Evolutionary conservation across 2,888 invertebrate genomes (phyloP).

Genomic region (Helleia helle): DNA sequence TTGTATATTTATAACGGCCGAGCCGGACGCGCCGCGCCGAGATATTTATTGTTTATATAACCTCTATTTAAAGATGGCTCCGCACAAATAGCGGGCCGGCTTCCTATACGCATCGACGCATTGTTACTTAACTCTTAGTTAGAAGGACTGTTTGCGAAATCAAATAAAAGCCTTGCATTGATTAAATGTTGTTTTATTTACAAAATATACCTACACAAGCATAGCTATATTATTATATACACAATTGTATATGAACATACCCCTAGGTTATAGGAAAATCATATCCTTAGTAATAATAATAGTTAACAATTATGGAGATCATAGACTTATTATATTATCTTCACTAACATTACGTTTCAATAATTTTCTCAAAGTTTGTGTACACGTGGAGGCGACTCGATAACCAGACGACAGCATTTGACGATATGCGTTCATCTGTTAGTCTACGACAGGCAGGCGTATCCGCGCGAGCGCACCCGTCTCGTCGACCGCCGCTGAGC

Average conservation of each 20-base stretch:
- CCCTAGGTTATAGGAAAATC: too few relatives aligned
- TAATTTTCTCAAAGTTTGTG: too few relatives aligned
- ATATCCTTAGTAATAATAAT: too few relatives aligned
- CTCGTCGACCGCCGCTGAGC: conserved; percentile 21
- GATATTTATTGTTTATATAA: conserved; percentile 37
- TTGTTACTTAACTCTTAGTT: conserved; percentile 67
- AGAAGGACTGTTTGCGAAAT: conserved; percentile 61
- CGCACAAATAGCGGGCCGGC: conserved; percentile 37
- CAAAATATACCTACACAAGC: too few relatives aligned
- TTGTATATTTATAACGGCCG: conserved; percentile 59
- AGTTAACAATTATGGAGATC: too few relatives aligned
- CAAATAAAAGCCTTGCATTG: conserved; percentile 70
- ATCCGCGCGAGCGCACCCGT: conserved; percentile 24
- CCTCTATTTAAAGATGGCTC: conserved; percentile 36
- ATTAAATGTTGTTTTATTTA: conserved; percentile 44
- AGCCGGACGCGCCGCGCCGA: conserved; percentile 26
- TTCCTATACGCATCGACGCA: conserved; percentile 55
- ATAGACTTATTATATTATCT: too few relatives aligned
- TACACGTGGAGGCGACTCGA: too few relatives aligned
- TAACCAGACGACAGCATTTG: too few relatives aligned
- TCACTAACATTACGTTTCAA: too few relatives aligned
- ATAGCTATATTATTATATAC: too few relatives aligned
- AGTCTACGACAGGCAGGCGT: conserved; percentile 31
- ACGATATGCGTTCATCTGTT: neutral
- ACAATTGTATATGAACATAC: too few relatives aligned